These are phyloP conservation scores for Osmoderma eremita DNA, from an alignment of 2,888 invertebrate genomes.

Conservation along the genomic window DNA sequence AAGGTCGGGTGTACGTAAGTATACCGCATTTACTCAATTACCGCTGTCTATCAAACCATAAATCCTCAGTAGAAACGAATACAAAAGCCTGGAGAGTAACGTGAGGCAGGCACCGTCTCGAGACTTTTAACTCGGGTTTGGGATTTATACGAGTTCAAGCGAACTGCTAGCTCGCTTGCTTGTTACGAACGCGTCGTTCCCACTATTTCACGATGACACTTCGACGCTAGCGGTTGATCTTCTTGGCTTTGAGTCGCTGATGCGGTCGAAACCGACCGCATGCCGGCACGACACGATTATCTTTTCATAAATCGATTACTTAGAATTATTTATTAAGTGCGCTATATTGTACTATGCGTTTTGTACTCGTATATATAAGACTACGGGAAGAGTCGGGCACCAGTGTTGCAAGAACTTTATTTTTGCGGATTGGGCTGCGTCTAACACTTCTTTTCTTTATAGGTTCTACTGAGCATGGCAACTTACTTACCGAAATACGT, in stretches of 20 bases:
- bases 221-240: too few species aligned
- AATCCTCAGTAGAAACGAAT: neutral
- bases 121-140: neutral
- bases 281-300: slow-evolving; percentile 56
- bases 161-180: neutral
- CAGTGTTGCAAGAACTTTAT: too few species aligned
- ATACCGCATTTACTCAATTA: neutral
- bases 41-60: neutral
- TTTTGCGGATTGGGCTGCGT: too few species aligned
- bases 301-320: slow-evolving; percentile 58
- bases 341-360: slow-evolving; percentile 52
- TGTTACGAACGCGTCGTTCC: neutral
- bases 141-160: neutral
- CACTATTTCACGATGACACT: too few species aligned
- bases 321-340: slow-evolving; percentile 57
- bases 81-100: too few species aligned
- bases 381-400: too few species aligned
- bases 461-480: too few species aligned
- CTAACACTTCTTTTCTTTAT: too few species aligned
- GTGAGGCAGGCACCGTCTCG: too few species aligned
- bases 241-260: slow-evolving; percentile 5
- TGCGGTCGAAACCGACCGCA: slow-evolving; percentile 47
- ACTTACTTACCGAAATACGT: too few species aligned
- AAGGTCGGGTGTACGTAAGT: too few species aligned
- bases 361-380: too few species aligned